Percentiles rank a stretch among this genome's conserved stretches.
Evolutionary conservation across 2,888 invertebrate species (phyloP).

Genomic region (Sarcophaga variegata): DNA sequence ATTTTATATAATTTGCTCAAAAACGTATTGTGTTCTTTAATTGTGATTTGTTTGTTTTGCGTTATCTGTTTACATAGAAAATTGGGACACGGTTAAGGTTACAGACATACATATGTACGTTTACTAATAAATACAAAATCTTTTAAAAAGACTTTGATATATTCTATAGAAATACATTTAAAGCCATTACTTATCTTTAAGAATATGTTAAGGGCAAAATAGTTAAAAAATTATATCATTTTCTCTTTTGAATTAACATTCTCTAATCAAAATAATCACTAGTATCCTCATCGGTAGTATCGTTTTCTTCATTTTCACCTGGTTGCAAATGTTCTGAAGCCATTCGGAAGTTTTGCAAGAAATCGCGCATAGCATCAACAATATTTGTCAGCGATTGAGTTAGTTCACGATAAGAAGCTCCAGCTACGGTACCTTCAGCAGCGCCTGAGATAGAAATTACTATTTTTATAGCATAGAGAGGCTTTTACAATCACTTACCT

Average conservation of each 20-base stretch:
- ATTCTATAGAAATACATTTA: constrained; percentile 48
- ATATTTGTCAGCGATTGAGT: constrained; percentile 86
- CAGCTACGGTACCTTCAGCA: constrained; percentile 80
- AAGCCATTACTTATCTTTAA: constrained; percentile 51
- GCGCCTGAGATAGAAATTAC: constrained; percentile 40
- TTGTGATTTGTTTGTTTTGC: constrained; percentile 17
- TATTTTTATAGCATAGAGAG: not conserved
- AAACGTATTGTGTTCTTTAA: constrained; percentile 29
- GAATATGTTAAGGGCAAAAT: constrained; percentile 31
- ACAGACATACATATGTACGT: not conserved
- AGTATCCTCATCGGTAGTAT: constrained; percentile 83
- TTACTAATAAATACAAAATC: constrained; percentile 22
- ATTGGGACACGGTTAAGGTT: not conserved
- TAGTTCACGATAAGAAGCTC: constrained; percentile 81
- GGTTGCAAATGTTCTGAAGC: constrained; percentile 83
- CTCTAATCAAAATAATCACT: constrained; percentile 81
- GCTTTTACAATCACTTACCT: constrained; percentile 48
- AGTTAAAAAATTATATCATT: not conserved
- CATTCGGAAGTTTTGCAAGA: constrained; percentile 86
- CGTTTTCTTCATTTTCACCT: constrained; percentile 80
- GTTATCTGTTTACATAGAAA: constrained; percentile 29
- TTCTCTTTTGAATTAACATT: not conserved
- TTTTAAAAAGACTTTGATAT: constrained; percentile 39
- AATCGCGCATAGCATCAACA: constrained; percentile 88
- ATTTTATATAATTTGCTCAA: constrained; percentile 7